phyloP scores from a whole-genome alignment of 2,113 vertebrate genomes.

The Cyprinodon variegatus region DNA sequence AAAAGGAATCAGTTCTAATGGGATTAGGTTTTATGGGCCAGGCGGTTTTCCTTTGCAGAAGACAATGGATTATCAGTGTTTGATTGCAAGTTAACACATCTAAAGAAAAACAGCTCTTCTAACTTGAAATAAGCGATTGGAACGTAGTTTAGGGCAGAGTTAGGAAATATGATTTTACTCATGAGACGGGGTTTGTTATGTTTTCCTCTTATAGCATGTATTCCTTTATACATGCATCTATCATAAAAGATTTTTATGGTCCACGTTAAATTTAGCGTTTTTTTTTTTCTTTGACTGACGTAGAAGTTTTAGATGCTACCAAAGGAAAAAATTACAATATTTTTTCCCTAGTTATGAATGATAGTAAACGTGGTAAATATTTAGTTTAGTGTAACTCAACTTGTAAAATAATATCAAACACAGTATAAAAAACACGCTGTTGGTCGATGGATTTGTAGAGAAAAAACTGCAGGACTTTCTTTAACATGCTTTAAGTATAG shows the following conservation, averaged over 20 bases:
- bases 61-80: not conserved
- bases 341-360: not conserved
- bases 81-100: conserved; percentile 2
- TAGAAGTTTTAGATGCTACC: not conserved
- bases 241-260: not conserved
- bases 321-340: not conserved
- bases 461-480: not conserved
- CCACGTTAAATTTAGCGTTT: not conserved
- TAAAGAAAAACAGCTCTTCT: not conserved
- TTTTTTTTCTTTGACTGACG: not conserved
- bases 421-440: not conserved
- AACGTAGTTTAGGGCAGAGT: not conserved
- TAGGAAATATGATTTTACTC: not conserved
- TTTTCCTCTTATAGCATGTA: not conserved
- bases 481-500: not conserved
- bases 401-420: not conserved
- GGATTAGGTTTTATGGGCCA: conserved; percentile 19
- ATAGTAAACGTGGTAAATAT: not conserved
- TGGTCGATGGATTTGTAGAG: not conserved
- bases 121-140: not conserved
- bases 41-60: conserved; percentile 42
- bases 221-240: not conserved
- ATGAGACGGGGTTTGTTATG: not conserved
- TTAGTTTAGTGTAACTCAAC: not conserved
- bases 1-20: conserved; percentile 28